Percentiles rank a stretch among this genome's conserved stretches.
These are phyloP conservation scores for Zeuzera pyrina DNA, from an alignment of 2,888 invertebrate genomes.

Conservation along the genomic window DNA sequence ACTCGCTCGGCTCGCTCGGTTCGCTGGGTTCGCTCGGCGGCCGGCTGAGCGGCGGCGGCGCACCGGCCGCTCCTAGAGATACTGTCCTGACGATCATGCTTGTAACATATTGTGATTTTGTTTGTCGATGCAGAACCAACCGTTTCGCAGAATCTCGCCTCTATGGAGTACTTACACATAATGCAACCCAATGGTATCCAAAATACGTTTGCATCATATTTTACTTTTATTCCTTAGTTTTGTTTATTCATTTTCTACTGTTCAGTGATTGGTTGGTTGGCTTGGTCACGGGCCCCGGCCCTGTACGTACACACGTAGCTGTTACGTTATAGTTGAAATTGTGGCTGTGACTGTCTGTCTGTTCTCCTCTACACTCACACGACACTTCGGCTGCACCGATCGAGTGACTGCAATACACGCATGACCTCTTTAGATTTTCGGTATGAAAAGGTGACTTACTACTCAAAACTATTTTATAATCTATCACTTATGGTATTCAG, in stretches of 20 bases:
- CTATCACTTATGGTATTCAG: constrained; percentile 49
- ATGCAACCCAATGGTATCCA: constrained; percentile 69
- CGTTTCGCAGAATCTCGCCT: constrained; percentile 67
- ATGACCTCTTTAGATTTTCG: constrained; percentile 45
- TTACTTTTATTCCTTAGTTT: constrained; percentile 31
- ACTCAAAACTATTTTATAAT: constrained; percentile 75
- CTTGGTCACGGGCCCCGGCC: constrained; percentile 31
- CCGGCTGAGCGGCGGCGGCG: constrained; percentile 16
- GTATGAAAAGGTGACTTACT: constrained; percentile 78
- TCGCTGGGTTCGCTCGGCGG: constrained; percentile 8
- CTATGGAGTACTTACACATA: constrained; percentile 70
- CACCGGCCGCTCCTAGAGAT: constrained; percentile 6
- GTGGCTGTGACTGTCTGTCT: constrained; percentile 65
- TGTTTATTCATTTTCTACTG: constrained; percentile 24
- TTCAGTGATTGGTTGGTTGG: constrained; percentile 25
- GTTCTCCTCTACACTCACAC: constrained; percentile 30
- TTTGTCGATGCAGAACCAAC: constrained; percentile 69
- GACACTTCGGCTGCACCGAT: constrained; percentile 37
- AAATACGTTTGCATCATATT: constrained; percentile 52
- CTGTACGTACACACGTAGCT: constrained; percentile 30
- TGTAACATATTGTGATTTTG: constrained; percentile 62
- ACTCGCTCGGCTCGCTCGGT: constrained; percentile 8
- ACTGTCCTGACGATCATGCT: constrained; percentile 37
- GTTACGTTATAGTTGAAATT: constrained; percentile 48
- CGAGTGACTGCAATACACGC: constrained; percentile 33